Conservation (phyloP, 2,113 vertebrate genomes). For the Carlito syrichta region DNA sequence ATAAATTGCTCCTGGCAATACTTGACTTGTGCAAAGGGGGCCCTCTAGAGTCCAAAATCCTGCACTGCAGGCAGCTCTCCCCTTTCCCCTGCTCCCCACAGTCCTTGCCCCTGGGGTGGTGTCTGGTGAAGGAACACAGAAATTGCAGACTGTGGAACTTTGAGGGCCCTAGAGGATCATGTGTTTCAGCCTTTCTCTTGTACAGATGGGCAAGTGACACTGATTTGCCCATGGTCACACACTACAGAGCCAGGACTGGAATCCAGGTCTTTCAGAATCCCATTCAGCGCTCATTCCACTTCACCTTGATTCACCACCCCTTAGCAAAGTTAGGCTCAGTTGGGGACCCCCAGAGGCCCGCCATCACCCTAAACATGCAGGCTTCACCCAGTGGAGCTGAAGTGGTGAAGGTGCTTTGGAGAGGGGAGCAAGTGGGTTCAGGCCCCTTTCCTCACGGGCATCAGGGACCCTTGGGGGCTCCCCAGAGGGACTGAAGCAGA, state of each 20-base stretch:
- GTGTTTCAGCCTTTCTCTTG: not conserved
- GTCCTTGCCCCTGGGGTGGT: not conserved
- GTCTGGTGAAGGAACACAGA: not conserved
- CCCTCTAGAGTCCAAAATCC: slow-evolving; percentile 53
- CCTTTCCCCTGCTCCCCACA: rapidly evolving
- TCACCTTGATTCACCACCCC: not conserved
- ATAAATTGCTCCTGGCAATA: not conserved
- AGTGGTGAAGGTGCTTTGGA: not conserved
- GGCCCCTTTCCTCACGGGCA: not conserved
- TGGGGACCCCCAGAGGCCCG: not conserved
- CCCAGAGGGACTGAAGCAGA: not conserved
- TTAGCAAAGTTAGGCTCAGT: not conserved
- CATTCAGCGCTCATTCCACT: not conserved
- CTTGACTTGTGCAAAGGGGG: slow-evolving; percentile 32
- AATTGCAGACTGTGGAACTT: not conserved
- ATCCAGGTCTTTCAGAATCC: not conserved
- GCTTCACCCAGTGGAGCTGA: not conserved
- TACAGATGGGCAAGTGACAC: not conserved
- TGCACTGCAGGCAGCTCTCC: not conserved
- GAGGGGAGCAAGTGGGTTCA: not conserved
- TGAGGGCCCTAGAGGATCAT: not conserved
- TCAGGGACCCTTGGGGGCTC: not conserved
- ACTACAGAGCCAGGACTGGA: not conserved
- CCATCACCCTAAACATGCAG: not conserved
- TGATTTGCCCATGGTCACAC: not conserved